Base-by-base conservation (phyloP, 2,113 vertebrate genomes). In the Larimichthys crocea region DNA sequence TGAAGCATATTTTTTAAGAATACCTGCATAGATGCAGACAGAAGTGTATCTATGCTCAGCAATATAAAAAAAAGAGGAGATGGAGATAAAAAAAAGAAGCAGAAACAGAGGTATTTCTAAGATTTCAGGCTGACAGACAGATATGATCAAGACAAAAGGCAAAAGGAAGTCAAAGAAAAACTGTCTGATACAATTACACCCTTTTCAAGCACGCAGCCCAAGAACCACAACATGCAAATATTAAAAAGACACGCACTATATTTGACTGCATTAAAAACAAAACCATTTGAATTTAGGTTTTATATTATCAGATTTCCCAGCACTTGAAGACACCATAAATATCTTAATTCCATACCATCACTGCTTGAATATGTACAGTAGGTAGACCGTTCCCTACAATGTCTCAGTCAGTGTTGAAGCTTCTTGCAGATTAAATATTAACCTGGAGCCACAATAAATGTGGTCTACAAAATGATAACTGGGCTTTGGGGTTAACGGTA, bases 381-480 rank as follows among this genome's bases (percentile, higher is more conserved):
- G 48, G 5, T 57, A 17, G 55, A 22, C 10, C 67, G 31, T 57
- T 69, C 22, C 55, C 15, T 12, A 29, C 44, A 70, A 44, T 46
- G 46, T 55, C 61, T 53, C n/a, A 10, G 26, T 62, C 31, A 59
- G 62, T 56, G 42, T 75, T 82, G 74, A 48, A 69, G 62, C 46
- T 60, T 83, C 50, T 60, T 79, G 64, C 2, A 20, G 59, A 78
- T 86, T 82, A 80, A 78, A 76, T 70, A 89, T 88, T 62, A 83
- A 88, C 68, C 55, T 50, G 8, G 17, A 56, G 26, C 40, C 31
- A 65, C 22, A 67, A 83, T 24, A 50, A 68, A 69, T 29, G 46
- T 49, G 24, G 14, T n/a, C 19, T 42, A 56, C 26, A 62, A 79
- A 65, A 42, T 66, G 68, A 78, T 65, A 81, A 69, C 40, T 69